Percentiles rank a stretch among this genome's conserved stretches.
These are phyloP conservation scores for Amphibalanus amphitrite DNA, from an alignment of 1,140 invertebrate genomes.

Conservation along the genomic window DNA sequence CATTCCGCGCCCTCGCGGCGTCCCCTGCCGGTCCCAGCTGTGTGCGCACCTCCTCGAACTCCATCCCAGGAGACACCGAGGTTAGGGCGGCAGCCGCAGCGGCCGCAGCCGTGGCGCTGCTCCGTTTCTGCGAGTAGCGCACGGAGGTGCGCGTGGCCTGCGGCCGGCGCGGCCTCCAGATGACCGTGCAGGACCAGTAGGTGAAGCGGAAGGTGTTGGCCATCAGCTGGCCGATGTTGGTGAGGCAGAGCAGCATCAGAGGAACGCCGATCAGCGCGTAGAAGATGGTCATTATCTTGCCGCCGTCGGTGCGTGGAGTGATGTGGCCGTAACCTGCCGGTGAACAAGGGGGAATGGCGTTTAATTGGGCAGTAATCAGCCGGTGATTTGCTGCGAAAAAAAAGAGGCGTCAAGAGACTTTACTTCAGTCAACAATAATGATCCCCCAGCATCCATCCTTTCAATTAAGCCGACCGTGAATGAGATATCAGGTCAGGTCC, in stretches of 20 bases:
- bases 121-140: neutral
- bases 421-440: too few relatives aligned
- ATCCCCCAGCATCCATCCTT: too few relatives aligned
- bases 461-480: too few relatives aligned
- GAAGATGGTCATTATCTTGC: slow-evolving; percentile 66
- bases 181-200: slow-evolving; percentile 29
- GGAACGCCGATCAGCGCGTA: slow-evolving; percentile 71
- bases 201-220: slow-evolving; percentile 50
- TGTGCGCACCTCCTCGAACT: too few relatives aligned
- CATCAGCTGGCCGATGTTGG: slow-evolving; percentile 61
- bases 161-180: neutral
- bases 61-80: too few relatives aligned
- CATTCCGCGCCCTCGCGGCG: too few relatives aligned
- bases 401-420: too few relatives aligned
- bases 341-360: slow-evolving; percentile 16
- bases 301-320: slow-evolving; percentile 51
- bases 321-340: slow-evolving; percentile 56
- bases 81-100: too few relatives aligned
- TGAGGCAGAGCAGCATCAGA: slow-evolving; percentile 66
- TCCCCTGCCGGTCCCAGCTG: too few relatives aligned
- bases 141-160: neutral
- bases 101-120: neutral
- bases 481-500: too few relatives aligned
- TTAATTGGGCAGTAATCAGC: too few relatives aligned
- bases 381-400: too few relatives aligned